Evolutionary conservation across 2,888 invertebrate species (phyloP).

Genomic region (Morpho helenor): DNA sequence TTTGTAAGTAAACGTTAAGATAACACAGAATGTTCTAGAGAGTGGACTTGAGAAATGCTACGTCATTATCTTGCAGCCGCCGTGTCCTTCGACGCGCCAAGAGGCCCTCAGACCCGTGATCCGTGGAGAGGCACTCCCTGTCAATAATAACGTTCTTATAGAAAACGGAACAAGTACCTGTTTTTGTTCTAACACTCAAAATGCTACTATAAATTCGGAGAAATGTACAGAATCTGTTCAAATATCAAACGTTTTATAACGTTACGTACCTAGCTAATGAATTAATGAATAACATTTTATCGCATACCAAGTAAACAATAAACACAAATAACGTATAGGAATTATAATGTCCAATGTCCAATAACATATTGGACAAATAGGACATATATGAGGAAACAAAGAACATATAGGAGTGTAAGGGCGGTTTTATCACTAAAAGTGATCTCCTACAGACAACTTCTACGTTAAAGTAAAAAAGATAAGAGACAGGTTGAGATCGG

Average conservation of each 20-base stretch:
- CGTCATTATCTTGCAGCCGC: conserved; percentile 28
- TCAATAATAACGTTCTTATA: conserved; percentile 35
- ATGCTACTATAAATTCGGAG: conserved; percentile 4
- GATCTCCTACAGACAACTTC: too few species aligned
- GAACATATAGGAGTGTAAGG: too few species aligned
- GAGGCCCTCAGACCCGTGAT: conserved; percentile 29
- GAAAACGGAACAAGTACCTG: conserved; percentile 27
- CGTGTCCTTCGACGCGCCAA: conserved; percentile 25
- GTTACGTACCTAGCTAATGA: too few species aligned
- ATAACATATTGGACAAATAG: too few species aligned
- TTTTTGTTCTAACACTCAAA: conserved; percentile 22
- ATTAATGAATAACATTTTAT: too few species aligned
- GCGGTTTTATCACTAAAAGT: too few species aligned
- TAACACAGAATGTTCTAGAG: conserved; percentile 15
- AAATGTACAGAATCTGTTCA: not conserved
- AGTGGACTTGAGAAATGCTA: conserved; percentile 30
- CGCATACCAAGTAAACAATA: too few species aligned
- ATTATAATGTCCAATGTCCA: too few species aligned
- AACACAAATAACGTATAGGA: too few species aligned
- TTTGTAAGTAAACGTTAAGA: conserved; percentile 11
- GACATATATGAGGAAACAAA: too few species aligned
- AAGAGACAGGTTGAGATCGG: too few species aligned
- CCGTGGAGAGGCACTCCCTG: conserved; percentile 31
- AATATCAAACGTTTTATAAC: not conserved
- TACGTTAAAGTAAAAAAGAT: too few species aligned